Percentiles rank a stretch among this genome's conserved stretches.
Conservation (phyloP, 2,113 vertebrate genomes). For the Dendrocopos noguchii region DNA sequence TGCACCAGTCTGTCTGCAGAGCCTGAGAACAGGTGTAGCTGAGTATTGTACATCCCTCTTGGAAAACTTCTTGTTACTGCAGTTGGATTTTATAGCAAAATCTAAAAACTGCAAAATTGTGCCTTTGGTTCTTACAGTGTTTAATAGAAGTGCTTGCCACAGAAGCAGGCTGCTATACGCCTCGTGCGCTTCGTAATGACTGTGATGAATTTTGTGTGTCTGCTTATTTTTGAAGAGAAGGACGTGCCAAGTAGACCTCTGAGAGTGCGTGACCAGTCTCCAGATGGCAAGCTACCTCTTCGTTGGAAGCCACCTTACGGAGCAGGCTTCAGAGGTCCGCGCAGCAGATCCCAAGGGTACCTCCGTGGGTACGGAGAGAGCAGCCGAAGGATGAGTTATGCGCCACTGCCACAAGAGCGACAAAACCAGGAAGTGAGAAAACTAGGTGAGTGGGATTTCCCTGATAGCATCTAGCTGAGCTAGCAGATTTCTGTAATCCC, state of each 20-base stretch:
- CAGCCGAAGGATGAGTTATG: slow-evolving; percentile 79
- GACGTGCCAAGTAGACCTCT: slow-evolving; percentile 78
- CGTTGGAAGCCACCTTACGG: slow-evolving; percentile 84
- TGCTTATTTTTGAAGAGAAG: slow-evolving; percentile 77
- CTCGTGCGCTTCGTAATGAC: neutral
- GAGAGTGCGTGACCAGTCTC: slow-evolving; percentile 69
- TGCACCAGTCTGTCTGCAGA: neutral
- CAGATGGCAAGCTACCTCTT: slow-evolving; percentile 64
- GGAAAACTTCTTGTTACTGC: neutral
- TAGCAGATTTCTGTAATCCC: neutral
- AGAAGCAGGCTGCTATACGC: accelerated
- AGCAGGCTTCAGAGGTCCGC: slow-evolving; percentile 82
- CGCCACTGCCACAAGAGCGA: slow-evolving; percentile 83
- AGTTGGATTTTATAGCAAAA: neutral
- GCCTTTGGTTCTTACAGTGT: neutral
- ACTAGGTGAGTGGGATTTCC: slow-evolving; percentile 79
- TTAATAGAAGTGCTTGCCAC: neutral
- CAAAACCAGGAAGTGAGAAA: slow-evolving; percentile 83
- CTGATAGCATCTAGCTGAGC: neutral
- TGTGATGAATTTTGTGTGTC: neutral
- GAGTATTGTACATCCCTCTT: neutral
- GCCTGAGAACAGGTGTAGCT: neutral
- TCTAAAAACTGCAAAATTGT: neutral
- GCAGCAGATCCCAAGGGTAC: slow-evolving; percentile 75
- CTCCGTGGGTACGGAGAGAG: slow-evolving; percentile 79